These are phyloP conservation scores for Orestias chungarensis DNA, from an alignment of 2,797 vertebrate genomes.

Conservation along the genomic window DNA sequence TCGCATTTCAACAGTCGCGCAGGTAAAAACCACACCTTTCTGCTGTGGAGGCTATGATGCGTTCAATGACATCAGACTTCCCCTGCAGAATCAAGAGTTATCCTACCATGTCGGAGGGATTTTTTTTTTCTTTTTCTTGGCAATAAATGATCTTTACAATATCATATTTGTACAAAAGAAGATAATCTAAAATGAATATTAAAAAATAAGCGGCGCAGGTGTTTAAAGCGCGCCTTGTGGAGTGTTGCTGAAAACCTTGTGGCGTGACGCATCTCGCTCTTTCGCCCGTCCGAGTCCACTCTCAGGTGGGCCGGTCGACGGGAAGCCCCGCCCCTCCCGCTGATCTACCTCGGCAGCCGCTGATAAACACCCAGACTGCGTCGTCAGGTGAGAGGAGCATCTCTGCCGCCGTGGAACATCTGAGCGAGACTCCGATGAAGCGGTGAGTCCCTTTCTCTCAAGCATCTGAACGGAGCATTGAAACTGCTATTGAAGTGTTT, in stretches of 20 bases:
- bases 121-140: too few relatives aligned
- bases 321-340: conserved; percentile 12
- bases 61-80: neutral
- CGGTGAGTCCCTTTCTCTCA: conserved; percentile 14
- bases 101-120: neutral
- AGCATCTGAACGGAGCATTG: neutral
- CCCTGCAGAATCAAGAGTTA: neutral
- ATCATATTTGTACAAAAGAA: neutral
- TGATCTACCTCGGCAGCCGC: conserved; percentile 5
- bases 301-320: conserved; percentile 28
- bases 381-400: conserved; percentile 14
- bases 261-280: conserved; percentile 11
- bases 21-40: neutral
- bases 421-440: neutral
- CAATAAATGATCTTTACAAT: neutral
- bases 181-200: neutral
- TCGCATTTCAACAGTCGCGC: neutral
- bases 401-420: neutral
- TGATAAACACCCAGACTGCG: conserved; percentile 13
- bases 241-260: neutral
- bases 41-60: neutral
- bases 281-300: neutral
- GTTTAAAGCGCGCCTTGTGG: neutral
- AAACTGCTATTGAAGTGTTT: neutral
- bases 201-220: too few relatives aligned